A percentile compares a stretch with the other conserved stretches of the same genome.
Conservation (phyloP, 2,113 vertebrate species). For the Peromyscus leucopus region DNA sequence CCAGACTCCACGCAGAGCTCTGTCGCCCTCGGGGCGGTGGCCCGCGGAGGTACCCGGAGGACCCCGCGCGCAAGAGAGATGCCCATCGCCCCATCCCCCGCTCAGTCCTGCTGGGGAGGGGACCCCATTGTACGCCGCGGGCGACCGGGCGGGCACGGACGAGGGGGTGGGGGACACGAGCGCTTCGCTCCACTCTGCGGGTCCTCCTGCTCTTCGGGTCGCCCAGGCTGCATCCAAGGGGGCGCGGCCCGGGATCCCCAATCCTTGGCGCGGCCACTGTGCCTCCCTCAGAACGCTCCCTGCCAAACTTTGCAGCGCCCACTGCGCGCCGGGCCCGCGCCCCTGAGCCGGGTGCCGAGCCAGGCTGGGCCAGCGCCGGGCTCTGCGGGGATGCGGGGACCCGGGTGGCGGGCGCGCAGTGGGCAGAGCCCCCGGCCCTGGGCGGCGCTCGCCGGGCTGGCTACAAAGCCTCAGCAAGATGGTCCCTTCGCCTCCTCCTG, state of each 20-base stretch:
- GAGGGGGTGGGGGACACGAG: conserved; percentile 7
- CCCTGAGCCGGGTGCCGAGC: conserved; percentile 40
- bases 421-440: conserved; percentile 77
- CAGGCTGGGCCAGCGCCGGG: conserved; percentile 52
- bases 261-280: conserved; percentile 39
- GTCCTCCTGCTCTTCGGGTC: neutral
- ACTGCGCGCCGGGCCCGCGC: conserved; percentile 40
- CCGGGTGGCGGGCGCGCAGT: conserved; percentile 63
- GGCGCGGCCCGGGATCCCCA: conserved; percentile 57
- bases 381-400: conserved; percentile 50
- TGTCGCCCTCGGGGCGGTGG: conserved; percentile 73
- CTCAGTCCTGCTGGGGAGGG: conserved; percentile 74
- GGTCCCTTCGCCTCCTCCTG: conserved; percentile 84
- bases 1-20: conserved; percentile 72
- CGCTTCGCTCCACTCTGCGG: conserved; percentile 52
- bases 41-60: conserved; percentile 70
- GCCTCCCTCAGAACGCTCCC: conserved; percentile 42
- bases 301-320: conserved; percentile 80
- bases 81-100: conserved; percentile 75
- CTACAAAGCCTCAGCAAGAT: conserved; percentile 84
- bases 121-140: conserved; percentile 80
- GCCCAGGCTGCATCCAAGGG: conserved; percentile 39
- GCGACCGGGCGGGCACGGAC: conserved; percentile 67
- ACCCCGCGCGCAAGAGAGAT: conserved; percentile 67
- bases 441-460: conserved; percentile 82